A percentile compares a stretch with the other conserved stretches of the same genome.
Conservation (phyloP, 1,140 invertebrate genomes). For the Drosophila lowei region DNA sequence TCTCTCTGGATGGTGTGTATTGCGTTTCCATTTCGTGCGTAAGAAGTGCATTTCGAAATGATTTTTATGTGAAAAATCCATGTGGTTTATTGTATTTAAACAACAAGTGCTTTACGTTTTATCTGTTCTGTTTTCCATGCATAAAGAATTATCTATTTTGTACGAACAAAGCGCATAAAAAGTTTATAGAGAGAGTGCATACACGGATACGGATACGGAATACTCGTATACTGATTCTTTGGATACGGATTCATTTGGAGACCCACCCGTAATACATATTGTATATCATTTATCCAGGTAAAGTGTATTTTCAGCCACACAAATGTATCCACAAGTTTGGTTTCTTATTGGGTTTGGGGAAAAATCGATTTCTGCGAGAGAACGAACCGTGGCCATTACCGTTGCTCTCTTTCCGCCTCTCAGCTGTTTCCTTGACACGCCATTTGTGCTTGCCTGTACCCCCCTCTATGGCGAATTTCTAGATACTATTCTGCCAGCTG, state of each 20-base stretch:
- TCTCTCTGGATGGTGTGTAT: slow-evolving; percentile 23
- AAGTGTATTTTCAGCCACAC: slow-evolving; percentile 16
- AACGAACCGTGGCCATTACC: not conserved
- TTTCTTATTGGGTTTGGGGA: slow-evolving; percentile 15
- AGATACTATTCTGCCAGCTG: slow-evolving; percentile 21
- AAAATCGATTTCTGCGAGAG: slow-evolving; percentile 45
- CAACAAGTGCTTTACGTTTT: slow-evolving; percentile 19
- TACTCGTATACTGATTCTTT: too few species aligned
- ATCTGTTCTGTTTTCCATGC: slow-evolving; percentile 14
- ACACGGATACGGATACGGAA: too few species aligned
- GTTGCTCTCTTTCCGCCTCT: slow-evolving; percentile 48
- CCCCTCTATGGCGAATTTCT: not conserved
- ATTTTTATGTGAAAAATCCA: slow-evolving; percentile 42
- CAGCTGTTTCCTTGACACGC: slow-evolving; percentile 59
- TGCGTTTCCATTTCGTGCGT: slow-evolving; percentile 58
- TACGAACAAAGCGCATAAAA: not conserved
- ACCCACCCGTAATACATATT: too few species aligned
- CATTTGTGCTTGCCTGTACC: slow-evolving; percentile 31
- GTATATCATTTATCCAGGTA: slow-evolving; percentile 30
- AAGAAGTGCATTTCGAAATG: slow-evolving; percentile 59
- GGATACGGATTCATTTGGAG: too few species aligned
- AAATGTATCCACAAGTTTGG: slow-evolving; percentile 42
- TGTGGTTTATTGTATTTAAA: slow-evolving; percentile 41
- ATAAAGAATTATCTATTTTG: slow-evolving; percentile 35
- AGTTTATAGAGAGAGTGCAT: not conserved